Conservation (phyloP, 2,113 vertebrate genomes). For the Aspidoscelis tigris region DNA sequence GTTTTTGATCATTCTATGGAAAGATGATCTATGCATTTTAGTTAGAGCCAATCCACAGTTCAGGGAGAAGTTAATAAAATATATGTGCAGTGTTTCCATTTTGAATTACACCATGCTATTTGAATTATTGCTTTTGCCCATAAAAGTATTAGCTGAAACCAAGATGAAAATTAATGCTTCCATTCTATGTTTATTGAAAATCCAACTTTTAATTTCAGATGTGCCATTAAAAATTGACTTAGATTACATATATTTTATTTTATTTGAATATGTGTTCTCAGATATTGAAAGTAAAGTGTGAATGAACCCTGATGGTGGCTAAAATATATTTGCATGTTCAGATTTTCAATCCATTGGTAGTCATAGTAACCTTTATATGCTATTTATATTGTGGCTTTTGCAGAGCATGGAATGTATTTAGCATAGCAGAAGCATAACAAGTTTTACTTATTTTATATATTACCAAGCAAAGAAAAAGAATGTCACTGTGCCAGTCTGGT, state of each 20-base stretch:
- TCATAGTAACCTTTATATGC: background rate
- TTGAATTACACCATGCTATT: background rate
- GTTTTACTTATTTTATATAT: constrained; percentile 30
- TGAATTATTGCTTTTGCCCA: background rate
- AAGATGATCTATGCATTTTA: background rate
- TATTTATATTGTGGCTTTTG: background rate
- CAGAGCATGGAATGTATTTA: background rate
- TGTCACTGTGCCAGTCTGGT: constrained; percentile 9
- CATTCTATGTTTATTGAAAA: background rate
- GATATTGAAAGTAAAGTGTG: background rate
- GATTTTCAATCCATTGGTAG: background rate
- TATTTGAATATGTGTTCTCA: background rate
- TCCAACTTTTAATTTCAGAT: background rate
- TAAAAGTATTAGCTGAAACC: background rate
- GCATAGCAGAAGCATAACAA: background rate
- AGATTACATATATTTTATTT: too few relatives aligned
- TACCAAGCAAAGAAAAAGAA: background rate
- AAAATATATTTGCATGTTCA: constrained; percentile 6
- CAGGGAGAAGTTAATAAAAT: background rate
- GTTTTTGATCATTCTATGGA: background rate
- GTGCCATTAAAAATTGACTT: background rate
- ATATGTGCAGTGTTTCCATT: background rate
- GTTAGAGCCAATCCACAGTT: background rate
- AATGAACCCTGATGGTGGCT: background rate
- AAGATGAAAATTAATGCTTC: background rate